These are phyloP conservation scores for Galleria mellonella DNA, from an alignment of 1,140 invertebrate genomes.

Conservation along the genomic window DNA sequence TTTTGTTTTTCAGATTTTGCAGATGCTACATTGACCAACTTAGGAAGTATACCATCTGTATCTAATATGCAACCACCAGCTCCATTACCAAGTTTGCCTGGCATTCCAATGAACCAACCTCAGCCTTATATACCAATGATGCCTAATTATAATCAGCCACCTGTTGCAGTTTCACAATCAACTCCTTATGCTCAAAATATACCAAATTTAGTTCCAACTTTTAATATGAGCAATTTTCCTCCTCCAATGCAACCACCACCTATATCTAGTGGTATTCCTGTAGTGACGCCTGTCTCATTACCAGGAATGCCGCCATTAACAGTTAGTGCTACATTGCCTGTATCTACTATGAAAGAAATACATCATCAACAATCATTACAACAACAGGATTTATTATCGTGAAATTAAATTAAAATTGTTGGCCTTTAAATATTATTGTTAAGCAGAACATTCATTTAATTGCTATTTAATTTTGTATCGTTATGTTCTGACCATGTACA, in stretches of 20 bases:
- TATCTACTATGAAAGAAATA: conserved; percentile 67
- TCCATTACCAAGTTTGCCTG: conserved; percentile 75
- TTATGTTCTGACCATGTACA: conserved; percentile 25
- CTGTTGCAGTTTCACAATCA: conserved; percentile 14
- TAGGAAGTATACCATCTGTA: conserved; percentile 62
- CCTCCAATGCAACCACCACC: conserved; percentile 46
- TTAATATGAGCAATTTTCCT: conserved; percentile 59
- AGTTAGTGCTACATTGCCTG: conserved; percentile 82
- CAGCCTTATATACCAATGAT: conserved; percentile 73
- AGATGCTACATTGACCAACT: conserved; percentile 60
- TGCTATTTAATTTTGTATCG: conserved; percentile 20
- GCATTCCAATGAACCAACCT: conserved; percentile 76
- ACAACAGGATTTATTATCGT: conserved; percentile 59
- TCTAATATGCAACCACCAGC: conserved; percentile 66
- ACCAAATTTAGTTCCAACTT: conserved; percentile 56
- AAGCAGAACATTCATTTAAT: conserved; percentile 20
- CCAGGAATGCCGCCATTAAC: conserved; percentile 89
- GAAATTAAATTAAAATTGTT: conserved; percentile 31
- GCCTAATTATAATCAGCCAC: conserved; percentile 56
- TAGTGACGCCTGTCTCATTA: conserved; percentile 81
- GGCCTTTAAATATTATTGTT: conserved; percentile 10
- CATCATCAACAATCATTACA: conserved; percentile 59
- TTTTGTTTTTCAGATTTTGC: conserved; percentile 48
- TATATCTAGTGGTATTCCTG: conserved; percentile 50
- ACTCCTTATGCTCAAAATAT: conserved; percentile 27